Base-by-base conservation (phyloP, 2,888 invertebrate species). In the Poecilobothrus nobilitatus region DNA sequence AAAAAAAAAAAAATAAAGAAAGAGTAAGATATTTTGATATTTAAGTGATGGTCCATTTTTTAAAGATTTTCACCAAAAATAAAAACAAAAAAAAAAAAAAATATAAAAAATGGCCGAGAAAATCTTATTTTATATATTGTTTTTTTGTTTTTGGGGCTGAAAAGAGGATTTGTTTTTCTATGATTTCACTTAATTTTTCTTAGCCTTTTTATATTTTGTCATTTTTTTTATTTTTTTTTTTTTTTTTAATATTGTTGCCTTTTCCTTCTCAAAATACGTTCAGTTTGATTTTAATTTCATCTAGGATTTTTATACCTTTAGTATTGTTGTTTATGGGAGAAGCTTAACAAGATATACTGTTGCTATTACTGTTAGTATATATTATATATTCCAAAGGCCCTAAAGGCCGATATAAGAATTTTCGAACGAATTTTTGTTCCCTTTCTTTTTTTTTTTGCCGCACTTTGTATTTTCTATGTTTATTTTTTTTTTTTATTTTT, bases 141-240 rank as follows among this genome's bases (percentile, higher is more conserved):
- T 27, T 27, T 27, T 27, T 27, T 27, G n/a, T 27, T 27, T 53
- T 53, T 15, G 9, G 53, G 53, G 53, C 53, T 2, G n/a, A 53
- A 53, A 53, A 2, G 15, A 53, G 53, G 53, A 53, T 53, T 53
- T 53, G 53, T 53, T 53, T 53, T 53, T 53, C n/a, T 53, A 2
- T 53, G 41, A 53, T 53, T 53, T 53, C 53, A 53, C 18, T 53
- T 53, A 53, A 53, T 53, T 53, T 53, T 53, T 53, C 53, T 53
- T 41, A 41, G 9, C 41, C 41, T 41, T 9, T 9, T 15, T 27
- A 27, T 27, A 27, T 27, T 27, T 27, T 27, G 27, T 27, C 2
- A 37, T 37, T 37, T 37, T 37, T 37, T 37, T 37, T 37, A 5
- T 37, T 7, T 37, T 41, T 41, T 53, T 53, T 27, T 27, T 53